Percentiles rank a stretch among this genome's conserved stretches.
Evolutionary conservation across 2,888 invertebrate species (phyloP).

Genomic region (Caprella mutica): DNA sequence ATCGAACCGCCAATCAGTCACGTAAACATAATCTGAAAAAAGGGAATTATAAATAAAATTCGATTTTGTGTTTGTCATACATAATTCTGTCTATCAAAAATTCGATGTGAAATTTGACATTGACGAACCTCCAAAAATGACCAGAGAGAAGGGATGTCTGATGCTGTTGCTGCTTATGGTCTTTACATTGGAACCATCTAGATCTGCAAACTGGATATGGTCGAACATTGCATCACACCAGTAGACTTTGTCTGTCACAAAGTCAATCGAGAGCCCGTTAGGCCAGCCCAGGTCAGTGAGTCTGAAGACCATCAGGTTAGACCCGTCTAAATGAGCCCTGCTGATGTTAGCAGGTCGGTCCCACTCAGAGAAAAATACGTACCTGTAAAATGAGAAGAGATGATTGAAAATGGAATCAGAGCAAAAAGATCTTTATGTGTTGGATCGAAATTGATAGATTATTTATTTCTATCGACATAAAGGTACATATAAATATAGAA

Average conservation of each 20-base stretch:
- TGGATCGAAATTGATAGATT: no score
- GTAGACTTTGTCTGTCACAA: slow-evolving; percentile 71
- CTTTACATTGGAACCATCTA: slow-evolving; percentile 80
- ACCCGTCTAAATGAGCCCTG: slow-evolving; percentile 80
- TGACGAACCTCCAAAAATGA: slow-evolving; percentile 52
- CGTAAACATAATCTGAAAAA: slow-evolving; percentile 70
- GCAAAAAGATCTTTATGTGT: no score
- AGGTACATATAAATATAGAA: no score
- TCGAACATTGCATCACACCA: slow-evolving; percentile 96
- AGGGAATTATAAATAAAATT: neutral
- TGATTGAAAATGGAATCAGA: no score
- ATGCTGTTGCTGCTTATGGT: slow-evolving; percentile 78
- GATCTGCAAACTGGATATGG: slow-evolving; percentile 83
- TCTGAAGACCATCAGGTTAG: slow-evolving; percentile 70
- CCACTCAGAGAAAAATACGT: slow-evolving; percentile 91
- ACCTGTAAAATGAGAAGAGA: no score
- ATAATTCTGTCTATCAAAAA: no score
- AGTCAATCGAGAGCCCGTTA: slow-evolving; percentile 89
- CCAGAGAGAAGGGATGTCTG: slow-evolving; percentile 81
- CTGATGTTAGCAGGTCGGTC: slow-evolving; percentile 93
- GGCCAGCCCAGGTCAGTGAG: slow-evolving; percentile 93
- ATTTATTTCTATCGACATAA: no score
- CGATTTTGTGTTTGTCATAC: no score
- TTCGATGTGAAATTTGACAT: no score
- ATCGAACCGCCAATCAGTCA: slow-evolving; percentile 92